Evolutionary conservation across 2,797 vertebrate genomes (phyloP).

Genomic region (Pantherophis vulpinus): DNA sequence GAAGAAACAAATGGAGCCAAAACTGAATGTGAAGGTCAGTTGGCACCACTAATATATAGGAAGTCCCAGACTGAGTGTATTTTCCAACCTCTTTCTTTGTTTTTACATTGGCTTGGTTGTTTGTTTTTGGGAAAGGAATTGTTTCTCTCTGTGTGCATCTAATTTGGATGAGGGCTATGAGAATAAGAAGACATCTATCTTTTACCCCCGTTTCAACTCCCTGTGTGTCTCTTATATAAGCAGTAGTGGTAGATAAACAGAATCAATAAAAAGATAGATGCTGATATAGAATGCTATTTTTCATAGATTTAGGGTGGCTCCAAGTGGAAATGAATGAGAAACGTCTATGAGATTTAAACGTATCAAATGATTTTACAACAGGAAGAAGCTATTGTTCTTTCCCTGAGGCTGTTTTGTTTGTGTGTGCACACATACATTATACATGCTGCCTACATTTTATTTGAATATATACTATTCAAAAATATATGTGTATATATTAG

Average conservation of each 20-base stretch:
- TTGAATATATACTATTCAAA: background rate
- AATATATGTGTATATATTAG: no score
- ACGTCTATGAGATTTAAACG: slow-evolving; percentile 33
- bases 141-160: background rate
- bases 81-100: background rate
- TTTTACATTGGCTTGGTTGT: background rate
- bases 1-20: background rate
- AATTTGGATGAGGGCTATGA: background rate
- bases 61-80: background rate
- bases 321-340: slow-evolving; percentile 11
- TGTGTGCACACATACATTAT: background rate
- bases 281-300: slow-evolving; percentile 25
- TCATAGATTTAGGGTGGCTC: slow-evolving; percentile 17
- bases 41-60: background rate
- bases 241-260: background rate
- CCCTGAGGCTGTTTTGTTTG: slow-evolving; percentile 2
- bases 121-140: background rate
- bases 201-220: background rate
- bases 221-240: background rate
- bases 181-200: background rate
- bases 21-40: background rate
- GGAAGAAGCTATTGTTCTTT: slow-evolving; percentile 34
- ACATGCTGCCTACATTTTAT: background rate
- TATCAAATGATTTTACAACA: slow-evolving; percentile 22
- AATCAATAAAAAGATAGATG: background rate